These are phyloP conservation scores for Coptodon rendalli DNA, from an alignment of 2,113 vertebrate genomes.

Conservation along the genomic window DNA sequence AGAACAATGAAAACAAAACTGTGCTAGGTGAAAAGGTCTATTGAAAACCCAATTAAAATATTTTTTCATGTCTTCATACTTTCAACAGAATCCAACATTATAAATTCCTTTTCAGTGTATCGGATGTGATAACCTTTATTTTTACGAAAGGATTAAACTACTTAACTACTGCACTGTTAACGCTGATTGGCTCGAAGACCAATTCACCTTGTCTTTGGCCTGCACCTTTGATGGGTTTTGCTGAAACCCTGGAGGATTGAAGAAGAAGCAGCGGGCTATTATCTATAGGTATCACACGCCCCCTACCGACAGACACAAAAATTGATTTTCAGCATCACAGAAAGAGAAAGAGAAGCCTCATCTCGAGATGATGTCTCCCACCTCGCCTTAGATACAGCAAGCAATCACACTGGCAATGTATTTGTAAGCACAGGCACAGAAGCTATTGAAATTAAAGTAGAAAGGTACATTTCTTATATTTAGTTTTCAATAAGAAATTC, in stretches of 20 bases:
- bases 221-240: not conserved
- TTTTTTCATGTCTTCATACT: not conserved
- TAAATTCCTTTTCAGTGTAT: not conserved
- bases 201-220: not conserved
- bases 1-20: not conserved
- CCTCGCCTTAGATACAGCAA: not conserved
- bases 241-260: not conserved
- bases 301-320: constrained; percentile 35
- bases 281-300: constrained; percentile 56
- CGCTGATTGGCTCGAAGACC: not conserved
- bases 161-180: not conserved
- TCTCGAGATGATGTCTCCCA: not conserved
- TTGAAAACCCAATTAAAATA: not conserved
- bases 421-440: not conserved
- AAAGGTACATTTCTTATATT: not conserved
- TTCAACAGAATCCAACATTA: not conserved
- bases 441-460: not conserved
- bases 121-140: not conserved
- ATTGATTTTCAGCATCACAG: not conserved
- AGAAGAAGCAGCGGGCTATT: not conserved
- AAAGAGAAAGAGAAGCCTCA: constrained; percentile 5
- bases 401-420: not conserved
- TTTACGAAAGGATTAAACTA: not conserved
- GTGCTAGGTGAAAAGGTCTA: not conserved
- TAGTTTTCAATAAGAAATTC: not conserved